Conservation (phyloP, 1,140 invertebrate species). For the Drosophila baimaii region DNA sequence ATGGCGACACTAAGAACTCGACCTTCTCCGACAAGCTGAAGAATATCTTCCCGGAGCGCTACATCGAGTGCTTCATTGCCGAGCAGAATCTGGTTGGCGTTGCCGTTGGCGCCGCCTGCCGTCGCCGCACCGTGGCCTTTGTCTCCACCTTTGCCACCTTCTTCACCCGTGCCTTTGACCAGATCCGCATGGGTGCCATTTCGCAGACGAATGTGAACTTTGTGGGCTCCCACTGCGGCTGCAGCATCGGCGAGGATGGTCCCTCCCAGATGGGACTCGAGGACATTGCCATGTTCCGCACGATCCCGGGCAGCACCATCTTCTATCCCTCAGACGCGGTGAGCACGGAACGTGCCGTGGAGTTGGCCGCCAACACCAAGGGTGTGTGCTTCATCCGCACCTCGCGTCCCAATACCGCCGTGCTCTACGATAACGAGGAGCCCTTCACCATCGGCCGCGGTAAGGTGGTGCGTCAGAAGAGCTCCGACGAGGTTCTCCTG, state of each 20-base stretch:
- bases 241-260: slow-evolving; percentile 98
- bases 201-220: slow-evolving; percentile 99
- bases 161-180: slow-evolving; percentile 98
- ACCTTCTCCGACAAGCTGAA: slow-evolving; percentile 98
- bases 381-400: slow-evolving; percentile 98
- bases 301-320: slow-evolving; percentile 95
- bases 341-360: slow-evolving; percentile 95
- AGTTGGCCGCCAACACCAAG: slow-evolving; percentile 97
- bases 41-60: slow-evolving; percentile 90
- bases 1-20: slow-evolving; percentile 99
- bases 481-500: slow-evolving; percentile 92
- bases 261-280: slow-evolving; percentile 99
- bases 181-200: slow-evolving; percentile 99
- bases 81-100: slow-evolving; percentile 99
- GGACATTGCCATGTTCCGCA: slow-evolving; percentile 97
- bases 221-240: slow-evolving; percentile 96
- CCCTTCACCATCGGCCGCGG: slow-evolving; percentile 92
- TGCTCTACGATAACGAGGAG: slow-evolving; percentile 95
- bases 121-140: slow-evolving; percentile 95
- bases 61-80: slow-evolving; percentile 99
- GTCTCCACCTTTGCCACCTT: slow-evolving; percentile 99
- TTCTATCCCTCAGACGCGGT: slow-evolving; percentile 99
- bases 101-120: slow-evolving; percentile 95
- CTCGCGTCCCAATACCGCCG: slow-evolving; percentile 94
- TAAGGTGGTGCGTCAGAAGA: slow-evolving; percentile 90